These are phyloP conservation scores for Morelia viridis DNA, from an alignment of 2,797 vertebrate species.

Conservation along the genomic window DNA sequence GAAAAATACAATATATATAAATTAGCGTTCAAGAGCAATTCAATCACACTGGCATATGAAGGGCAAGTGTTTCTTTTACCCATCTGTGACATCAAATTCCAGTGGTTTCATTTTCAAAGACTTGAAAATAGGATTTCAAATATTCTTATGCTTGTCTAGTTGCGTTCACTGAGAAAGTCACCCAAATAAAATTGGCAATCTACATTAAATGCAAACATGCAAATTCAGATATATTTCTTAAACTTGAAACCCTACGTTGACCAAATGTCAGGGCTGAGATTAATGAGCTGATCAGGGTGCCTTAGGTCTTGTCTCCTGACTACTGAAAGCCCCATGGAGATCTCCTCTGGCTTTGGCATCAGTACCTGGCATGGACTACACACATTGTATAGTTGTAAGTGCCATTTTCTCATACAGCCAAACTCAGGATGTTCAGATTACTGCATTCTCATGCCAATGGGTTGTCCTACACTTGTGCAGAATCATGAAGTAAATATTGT, in stretches of 20 bases:
- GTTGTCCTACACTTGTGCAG: background rate
- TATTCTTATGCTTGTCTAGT: background rate
- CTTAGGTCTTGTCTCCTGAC: background rate
- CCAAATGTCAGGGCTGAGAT: background rate
- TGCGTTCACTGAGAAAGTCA: background rate
- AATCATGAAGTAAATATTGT: background rate
- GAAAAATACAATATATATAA: background rate
- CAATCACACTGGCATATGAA: background rate
- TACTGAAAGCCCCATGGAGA: background rate
- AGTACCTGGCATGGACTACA: background rate
- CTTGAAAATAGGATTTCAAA: background rate
- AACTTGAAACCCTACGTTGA: background rate
- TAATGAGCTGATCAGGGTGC: background rate
- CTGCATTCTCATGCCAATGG: background rate
- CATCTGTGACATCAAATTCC: background rate
- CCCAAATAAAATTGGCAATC: background rate
- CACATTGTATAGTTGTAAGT: background rate
- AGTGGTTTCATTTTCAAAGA: background rate
- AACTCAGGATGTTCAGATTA: background rate
- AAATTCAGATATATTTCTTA: background rate
- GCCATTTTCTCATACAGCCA: background rate
- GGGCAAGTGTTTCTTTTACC: background rate
- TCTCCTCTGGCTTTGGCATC: background rate
- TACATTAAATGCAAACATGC: background rate
- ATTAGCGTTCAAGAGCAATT: background rate